Conservation (phyloP, 2,888 invertebrate species). For the Rhagophthalmus giganteus region DNA sequence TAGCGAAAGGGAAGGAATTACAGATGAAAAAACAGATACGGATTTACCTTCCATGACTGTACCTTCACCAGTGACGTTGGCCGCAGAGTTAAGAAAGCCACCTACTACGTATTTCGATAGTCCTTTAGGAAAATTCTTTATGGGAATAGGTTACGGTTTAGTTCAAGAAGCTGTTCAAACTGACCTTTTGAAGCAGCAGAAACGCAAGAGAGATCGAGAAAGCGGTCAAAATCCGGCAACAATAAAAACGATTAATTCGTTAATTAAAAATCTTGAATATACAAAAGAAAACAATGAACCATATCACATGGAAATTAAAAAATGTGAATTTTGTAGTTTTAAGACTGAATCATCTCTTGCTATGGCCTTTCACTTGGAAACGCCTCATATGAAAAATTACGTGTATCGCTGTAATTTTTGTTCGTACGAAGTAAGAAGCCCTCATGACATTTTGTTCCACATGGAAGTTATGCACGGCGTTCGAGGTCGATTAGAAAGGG, state of each 20-base stretch:
- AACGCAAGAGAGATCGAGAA: constrained; percentile 77
- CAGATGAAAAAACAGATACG: too few relatives aligned
- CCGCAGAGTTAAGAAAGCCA: constrained; percentile 39
- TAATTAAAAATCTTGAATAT: constrained; percentile 82
- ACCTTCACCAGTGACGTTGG: constrained; percentile 43
- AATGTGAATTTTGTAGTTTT: constrained; percentile 87
- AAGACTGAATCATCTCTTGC: constrained; percentile 83
- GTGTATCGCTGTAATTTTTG: constrained; percentile 77
- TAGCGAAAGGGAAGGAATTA: constrained; percentile 45
- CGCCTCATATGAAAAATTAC: constrained; percentile 88
- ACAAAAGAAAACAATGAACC: constrained; percentile 85
- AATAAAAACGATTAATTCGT: constrained; percentile 77
- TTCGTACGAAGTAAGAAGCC: constrained; percentile 76
- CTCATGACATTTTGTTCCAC: constrained; percentile 86
- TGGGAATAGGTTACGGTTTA: constrained; percentile 86
- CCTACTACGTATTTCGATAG: constrained; percentile 75
- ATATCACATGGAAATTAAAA: constrained; percentile 73
- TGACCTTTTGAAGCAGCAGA: constrained; percentile 86
- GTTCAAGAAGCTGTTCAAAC: constrained; percentile 92
- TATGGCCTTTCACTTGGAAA: constrained; percentile 86
- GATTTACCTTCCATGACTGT: constrained; percentile 49
- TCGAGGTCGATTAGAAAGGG: constrained; percentile 79
- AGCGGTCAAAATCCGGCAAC: constrained; percentile 69
- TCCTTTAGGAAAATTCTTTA: constrained; percentile 86
- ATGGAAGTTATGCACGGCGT: constrained; percentile 90